Base-by-base conservation (phyloP, 2,888 invertebrate species). In the Ochropleura plecta region DNA sequence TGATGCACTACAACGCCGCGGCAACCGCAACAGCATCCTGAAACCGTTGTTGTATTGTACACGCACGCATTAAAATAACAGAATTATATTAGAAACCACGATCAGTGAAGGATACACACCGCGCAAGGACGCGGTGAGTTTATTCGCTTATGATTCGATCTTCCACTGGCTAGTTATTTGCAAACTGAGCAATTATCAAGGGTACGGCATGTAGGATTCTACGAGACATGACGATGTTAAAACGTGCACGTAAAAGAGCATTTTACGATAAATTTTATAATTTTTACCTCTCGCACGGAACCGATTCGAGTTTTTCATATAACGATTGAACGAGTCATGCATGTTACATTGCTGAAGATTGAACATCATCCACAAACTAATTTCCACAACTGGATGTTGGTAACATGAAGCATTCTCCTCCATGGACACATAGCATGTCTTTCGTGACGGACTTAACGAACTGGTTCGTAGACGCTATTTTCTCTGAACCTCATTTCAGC, bases 371-470 rank as follows among this genome's bases (percentile, higher is more conserved):
- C 18, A 18, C 51, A n/a, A 60, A 73, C 48, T 53, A 59, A 30
- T 55, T 55, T 55, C 30, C 12, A 20, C 71, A 62, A 53, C 73
- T 66, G 46, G 42, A 67, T 30, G 40, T 62, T 53, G 6, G 44
- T 66, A 66, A 63, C 20, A 46, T 59, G 30, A 70, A 67, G 30
- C 40, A 83, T 63, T 63, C 55, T 74, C 53, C 48, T 59, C 16
- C 40, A 70, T 44, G 57, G 66, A 63, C 71, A 76, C 62, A 70
- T 73, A 62, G 63, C 70, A 66, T 73, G 73, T 77, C 64, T 65
- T 48, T 49, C 55, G 65, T 69, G 70, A 73, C 59, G 55, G 46
- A 66, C 66, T 63, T 84, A 83, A 84, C 71, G 85, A 83, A 77
- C 82, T 74, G 70, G 49, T 51, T 20, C 30, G 18, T 16, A 40